Evolutionary conservation across 2,113 vertebrate genomes (phyloP).

Genomic region (Eulemur rufifrons): DNA sequence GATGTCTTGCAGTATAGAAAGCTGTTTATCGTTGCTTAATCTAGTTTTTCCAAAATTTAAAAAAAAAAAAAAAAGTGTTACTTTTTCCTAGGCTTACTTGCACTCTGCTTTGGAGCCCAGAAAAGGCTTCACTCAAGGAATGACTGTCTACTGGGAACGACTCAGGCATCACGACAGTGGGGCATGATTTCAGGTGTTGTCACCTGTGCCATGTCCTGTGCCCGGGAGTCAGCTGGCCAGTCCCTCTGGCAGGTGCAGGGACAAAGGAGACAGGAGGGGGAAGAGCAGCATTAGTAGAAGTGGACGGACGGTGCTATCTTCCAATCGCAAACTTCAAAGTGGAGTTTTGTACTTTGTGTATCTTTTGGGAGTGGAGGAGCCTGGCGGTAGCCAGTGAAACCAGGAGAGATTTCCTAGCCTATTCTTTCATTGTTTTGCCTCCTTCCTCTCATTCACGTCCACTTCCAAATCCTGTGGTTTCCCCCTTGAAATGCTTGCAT

Average conservation of each 20-base stretch:
- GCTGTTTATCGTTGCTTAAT: background rate
- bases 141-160: background rate
- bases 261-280: background rate
- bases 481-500: background rate
- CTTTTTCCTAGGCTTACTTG: background rate
- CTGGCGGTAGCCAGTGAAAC: background rate
- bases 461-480: background rate
- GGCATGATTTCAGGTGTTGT: background rate
- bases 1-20: background rate
- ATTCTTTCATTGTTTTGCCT: background rate
- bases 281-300: background rate
- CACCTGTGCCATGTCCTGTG: background rate
- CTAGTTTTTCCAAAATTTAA: background rate
- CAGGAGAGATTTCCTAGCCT: background rate
- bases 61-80: background rate
- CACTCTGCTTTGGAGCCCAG: background rate
- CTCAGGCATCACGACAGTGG: background rate
- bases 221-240: background rate
- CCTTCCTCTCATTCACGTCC: background rate
- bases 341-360: background rate
- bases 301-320: background rate
- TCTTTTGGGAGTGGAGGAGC: background rate
- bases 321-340: too few species aligned
- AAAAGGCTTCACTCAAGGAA: background rate
- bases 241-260: background rate